These are phyloP conservation scores for Clarias macrocephalus DNA, from an alignment of 2,113 vertebrate genomes.

Conservation along the genomic window DNA sequence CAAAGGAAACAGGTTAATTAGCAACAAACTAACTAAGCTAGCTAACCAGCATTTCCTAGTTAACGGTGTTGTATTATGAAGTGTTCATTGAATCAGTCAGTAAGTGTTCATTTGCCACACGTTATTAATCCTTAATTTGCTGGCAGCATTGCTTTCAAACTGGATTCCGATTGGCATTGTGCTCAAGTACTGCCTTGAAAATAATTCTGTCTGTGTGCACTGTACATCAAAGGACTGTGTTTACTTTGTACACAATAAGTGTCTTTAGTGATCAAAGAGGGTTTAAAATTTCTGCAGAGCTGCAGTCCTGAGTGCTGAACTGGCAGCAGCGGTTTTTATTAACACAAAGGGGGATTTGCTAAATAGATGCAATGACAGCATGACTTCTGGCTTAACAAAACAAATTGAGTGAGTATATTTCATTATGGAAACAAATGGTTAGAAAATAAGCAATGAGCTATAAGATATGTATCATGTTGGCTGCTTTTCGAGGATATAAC, in stretches of 20 bases:
- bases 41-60: background rate
- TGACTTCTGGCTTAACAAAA: slow-evolving; percentile 58
- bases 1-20: background rate
- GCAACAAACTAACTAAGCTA: background rate
- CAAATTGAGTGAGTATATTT: slow-evolving; percentile 57
- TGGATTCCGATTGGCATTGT: background rate
- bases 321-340: slow-evolving; percentile 67
- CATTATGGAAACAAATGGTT: slow-evolving; percentile 8
- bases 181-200: background rate
- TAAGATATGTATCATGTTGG: background rate
- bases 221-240: background rate
- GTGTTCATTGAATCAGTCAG: background rate
- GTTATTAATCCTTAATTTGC: background rate
- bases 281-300: slow-evolving; percentile 55
- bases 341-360: slow-evolving; percentile 70
- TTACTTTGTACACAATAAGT: background rate
- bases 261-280: background rate
- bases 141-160: background rate
- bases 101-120: background rate
- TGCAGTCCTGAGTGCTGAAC: slow-evolving; percentile 76
- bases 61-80: background rate
- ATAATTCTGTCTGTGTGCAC: background rate
- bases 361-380: slow-evolving; percentile 64
- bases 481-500: background rate
- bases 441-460: background rate